Base-by-base conservation (phyloP, 2,113 vertebrate genomes). In the Macquaria australasica region DNA sequence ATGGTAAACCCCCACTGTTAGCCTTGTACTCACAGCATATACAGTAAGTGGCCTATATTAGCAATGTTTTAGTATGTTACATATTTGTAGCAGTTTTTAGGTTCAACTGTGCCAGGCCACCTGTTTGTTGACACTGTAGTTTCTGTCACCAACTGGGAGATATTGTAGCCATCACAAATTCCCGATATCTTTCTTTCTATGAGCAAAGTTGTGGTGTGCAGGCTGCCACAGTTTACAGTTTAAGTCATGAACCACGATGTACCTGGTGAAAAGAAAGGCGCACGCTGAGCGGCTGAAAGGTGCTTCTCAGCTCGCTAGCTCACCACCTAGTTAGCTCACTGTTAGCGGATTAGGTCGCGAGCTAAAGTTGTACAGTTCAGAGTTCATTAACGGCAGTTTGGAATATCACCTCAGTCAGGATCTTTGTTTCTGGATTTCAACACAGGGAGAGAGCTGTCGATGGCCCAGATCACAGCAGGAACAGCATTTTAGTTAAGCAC, bases 401-500 rank as follows among this genome's bases (percentile, higher is more conserved):
- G 4, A 58, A 25, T 51, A 25, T 21, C 6, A 10, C 25, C 41
- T 51, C 11, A 18, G 10, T 16, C 20, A 11, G 15, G 23, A 20
- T 48, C 6, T 50, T 8, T 58, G 5, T 14, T 25, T 34, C n/a
- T 45, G 2, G 12, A 45, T 48, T 56, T 37, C 55, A 43, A 53
- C 3, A n/a, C 1, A 10, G 18, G 4, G 4, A 25, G n/a, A 34
- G 41, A 43, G 43, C 37, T 18, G 25, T 10, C 0, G 6, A 28
- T 37, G 66, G 55, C 45, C 16, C 48, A 34, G 45, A 39, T 77
- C 80, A 66, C 82, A 78, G 88, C 88, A 82, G 68, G 37, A 68
- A 72, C n/a, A 87, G 63, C 77, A 58, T 79, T 68, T 84, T 73
- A 53, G 72, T 83, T 23, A 53, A 74, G 37, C 62, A 55, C 43